phyloP scores from a whole-genome alignment of 2,113 vertebrate genomes.

The Eretmochelys imbricata region DNA sequence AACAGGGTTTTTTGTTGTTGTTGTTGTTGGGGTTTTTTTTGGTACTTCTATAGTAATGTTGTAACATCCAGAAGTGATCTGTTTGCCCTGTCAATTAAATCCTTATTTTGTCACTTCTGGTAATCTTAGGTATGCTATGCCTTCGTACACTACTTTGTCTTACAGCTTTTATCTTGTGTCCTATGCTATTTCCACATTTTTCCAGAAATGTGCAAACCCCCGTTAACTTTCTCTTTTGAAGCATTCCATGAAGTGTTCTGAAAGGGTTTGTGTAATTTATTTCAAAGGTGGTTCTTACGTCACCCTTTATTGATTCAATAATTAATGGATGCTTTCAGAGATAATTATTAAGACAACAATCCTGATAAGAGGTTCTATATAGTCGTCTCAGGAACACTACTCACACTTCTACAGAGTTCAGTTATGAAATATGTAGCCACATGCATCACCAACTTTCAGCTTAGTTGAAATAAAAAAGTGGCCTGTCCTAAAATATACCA shows the following conservation, averaged over 20 bases:
- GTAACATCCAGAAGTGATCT: not conserved
- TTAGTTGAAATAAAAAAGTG: not conserved
- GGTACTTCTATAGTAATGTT: fast-evolving
- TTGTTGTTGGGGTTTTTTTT: not conserved
- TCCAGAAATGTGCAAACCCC: not conserved
- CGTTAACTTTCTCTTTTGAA: not conserved
- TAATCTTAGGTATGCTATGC: not conserved
- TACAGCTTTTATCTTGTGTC: not conserved
- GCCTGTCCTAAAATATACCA: not conserved
- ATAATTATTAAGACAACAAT: not conserved
- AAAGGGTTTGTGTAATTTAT: not conserved
- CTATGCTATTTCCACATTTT: not conserved
- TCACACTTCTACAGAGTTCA: not conserved
- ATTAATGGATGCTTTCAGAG: not conserved
- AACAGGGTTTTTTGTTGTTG: not conserved
- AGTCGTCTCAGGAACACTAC: not conserved
- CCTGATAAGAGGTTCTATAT: fast-evolving
- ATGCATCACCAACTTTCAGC: not conserved
- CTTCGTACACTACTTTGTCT: not conserved
- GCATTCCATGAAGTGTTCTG: not conserved
- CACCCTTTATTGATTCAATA: not conserved
- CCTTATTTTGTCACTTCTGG: not conserved
- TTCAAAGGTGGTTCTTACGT: not conserved
- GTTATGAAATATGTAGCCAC: not conserved
- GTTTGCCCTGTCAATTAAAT: not conserved